Evolutionary conservation across 2,113 vertebrate genomes (phyloP).

Genomic region (Bothrops jararaca): DNA sequence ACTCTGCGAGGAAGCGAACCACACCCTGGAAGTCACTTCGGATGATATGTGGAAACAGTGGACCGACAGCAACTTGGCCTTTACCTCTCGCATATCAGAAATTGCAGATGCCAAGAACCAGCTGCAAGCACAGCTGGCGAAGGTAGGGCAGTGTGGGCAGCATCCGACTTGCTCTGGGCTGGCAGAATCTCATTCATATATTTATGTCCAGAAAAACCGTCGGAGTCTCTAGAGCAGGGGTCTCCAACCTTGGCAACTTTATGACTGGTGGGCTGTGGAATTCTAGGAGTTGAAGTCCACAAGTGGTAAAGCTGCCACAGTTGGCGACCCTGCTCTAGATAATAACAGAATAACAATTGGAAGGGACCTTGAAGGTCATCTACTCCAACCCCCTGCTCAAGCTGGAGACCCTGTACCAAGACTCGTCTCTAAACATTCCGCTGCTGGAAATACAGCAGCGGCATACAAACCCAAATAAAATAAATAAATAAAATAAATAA

Average conservation of each 20-base stretch:
- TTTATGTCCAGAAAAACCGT: not conserved
- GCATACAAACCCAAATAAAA: too few species aligned
- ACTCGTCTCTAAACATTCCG: not conserved
- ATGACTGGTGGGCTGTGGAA: not conserved
- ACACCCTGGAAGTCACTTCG: slow-evolving; percentile 44
- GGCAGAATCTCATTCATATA: not conserved
- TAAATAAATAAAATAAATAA: too few species aligned
- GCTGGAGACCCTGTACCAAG: not conserved
- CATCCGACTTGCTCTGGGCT: not conserved
- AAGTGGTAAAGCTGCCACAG: not conserved
- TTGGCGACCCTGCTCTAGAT: not conserved
- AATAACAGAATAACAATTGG: not conserved
- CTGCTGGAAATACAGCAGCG: not conserved
- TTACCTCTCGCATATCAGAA: slow-evolving; percentile 53
- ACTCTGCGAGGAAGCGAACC: slow-evolving; percentile 63
- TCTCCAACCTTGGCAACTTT: not conserved
- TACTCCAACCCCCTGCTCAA: not conserved
- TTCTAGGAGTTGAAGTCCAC: not conserved
- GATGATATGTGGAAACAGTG: slow-evolving; percentile 69
- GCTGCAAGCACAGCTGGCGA: slow-evolving; percentile 65
- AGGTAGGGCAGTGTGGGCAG: slow-evolving; percentile 51
- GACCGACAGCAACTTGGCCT: slow-evolving; percentile 66
- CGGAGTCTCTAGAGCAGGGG: not conserved
- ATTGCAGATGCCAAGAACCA: slow-evolving; percentile 65
- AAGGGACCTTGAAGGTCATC: not conserved